These are phyloP conservation scores for Tragelaphus strepsiceros DNA, from an alignment of 2,113 vertebrate genomes.

Conservation along the genomic window DNA sequence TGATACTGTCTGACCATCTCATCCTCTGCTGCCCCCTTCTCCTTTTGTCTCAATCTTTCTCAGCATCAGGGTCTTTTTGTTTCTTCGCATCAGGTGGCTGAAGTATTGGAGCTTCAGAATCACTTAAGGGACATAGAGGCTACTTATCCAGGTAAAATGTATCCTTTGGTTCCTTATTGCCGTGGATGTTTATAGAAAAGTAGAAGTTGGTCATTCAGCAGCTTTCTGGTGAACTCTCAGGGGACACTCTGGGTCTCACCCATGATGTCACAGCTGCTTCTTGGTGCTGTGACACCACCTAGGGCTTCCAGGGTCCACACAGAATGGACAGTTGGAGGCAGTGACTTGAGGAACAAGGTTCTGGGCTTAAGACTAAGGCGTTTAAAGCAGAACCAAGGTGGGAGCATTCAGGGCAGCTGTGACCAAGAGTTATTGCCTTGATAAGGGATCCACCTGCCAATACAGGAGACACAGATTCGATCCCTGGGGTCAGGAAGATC, in stretches of 20 bases:
- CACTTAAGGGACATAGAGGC: not conserved
- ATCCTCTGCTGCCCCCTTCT: not conserved
- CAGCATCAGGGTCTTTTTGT: not conserved
- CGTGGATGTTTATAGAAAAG: accelerated
- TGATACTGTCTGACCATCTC: not conserved
- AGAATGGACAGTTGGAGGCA: conserved; percentile 13
- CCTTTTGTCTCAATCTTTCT: not conserved
- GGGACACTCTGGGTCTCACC: not conserved
- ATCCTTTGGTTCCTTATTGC: not conserved
- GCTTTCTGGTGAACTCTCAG: not conserved
- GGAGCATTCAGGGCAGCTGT: not conserved
- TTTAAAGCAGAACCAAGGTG: not conserved
- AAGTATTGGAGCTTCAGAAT: not conserved
- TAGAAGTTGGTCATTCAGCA: not conserved
- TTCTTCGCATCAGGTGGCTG: accelerated
- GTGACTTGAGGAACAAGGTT: not conserved
- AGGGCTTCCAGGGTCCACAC: not conserved
- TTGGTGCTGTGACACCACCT: not conserved
- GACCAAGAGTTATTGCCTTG: not conserved
- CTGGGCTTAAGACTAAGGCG: not conserved
- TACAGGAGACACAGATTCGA: accelerated
- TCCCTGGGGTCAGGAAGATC: not conserved
- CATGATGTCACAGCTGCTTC: not conserved
- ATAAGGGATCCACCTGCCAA: not conserved
- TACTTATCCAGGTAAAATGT: not conserved